These are phyloP conservation scores for Neopelma chrysocephalum DNA, from an alignment of 2,797 vertebrate genomes.

Conservation along the genomic window DNA sequence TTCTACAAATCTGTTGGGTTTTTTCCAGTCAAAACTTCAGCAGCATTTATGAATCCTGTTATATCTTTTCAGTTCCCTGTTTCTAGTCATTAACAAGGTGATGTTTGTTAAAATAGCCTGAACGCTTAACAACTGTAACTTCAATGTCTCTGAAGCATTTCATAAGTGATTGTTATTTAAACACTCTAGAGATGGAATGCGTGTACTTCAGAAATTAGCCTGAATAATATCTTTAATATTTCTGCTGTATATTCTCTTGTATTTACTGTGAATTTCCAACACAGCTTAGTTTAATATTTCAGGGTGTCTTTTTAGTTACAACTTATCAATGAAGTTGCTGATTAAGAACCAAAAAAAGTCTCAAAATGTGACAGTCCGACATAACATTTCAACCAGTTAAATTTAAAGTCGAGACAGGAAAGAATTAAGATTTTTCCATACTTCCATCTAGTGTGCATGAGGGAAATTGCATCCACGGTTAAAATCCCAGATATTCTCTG, in stretches of 20 bases:
- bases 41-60: background rate
- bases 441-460: constrained; percentile 64
- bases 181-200: background rate
- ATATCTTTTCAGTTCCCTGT: background rate
- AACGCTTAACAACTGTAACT: background rate
- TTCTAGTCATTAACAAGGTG: background rate
- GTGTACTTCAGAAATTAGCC: background rate
- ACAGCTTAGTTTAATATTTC: background rate
- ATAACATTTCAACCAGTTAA: background rate
- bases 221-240: background rate
- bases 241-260: background rate
- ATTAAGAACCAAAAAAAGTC: background rate
- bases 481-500: background rate
- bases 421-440: constrained; percentile 38
- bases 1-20: background rate
- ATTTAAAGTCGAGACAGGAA: background rate
- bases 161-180: background rate
- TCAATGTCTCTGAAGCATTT: background rate
- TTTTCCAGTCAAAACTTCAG: background rate
- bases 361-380: background rate
- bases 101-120: background rate
- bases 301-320: background rate
- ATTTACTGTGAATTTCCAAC: background rate
- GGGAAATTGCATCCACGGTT: constrained; percentile 41
- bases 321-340: background rate